Conservation (phyloP, 2,113 vertebrate genomes). For the Trogon surrucura region DNA sequence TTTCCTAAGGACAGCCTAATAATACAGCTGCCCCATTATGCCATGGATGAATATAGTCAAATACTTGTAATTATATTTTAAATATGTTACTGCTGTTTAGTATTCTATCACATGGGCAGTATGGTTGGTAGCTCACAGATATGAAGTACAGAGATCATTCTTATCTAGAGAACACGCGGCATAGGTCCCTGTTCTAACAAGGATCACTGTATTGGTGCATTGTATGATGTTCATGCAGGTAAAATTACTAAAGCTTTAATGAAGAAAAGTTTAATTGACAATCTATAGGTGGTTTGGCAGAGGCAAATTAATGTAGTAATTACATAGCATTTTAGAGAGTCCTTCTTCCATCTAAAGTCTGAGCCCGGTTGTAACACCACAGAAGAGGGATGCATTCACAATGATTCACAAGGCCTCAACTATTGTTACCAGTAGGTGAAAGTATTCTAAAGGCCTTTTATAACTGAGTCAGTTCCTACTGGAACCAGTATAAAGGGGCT, state of each 20-base stretch:
- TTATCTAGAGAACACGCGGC: not conserved
- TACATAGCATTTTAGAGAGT: not conserved
- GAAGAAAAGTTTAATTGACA: not conserved
- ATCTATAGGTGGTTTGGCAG: not conserved
- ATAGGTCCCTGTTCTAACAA: not conserved
- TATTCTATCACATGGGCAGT: not conserved
- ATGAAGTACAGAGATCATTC: not conserved
- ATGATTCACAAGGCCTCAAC: not conserved
- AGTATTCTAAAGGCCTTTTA: not conserved
- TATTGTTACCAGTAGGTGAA: not conserved
- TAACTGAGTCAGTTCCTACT: not conserved
- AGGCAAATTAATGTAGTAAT: not conserved
- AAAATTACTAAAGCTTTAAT: not conserved
- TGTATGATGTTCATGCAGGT: not conserved
- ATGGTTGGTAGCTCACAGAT: not conserved
- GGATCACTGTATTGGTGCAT: not conserved
- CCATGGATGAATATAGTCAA: not conserved
- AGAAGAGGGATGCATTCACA: not conserved
- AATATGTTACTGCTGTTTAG: slow-evolving; percentile 21
- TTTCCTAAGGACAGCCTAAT: slow-evolving; percentile 36
- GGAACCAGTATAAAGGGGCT: not conserved
- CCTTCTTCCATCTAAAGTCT: not conserved
- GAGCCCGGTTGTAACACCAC: not conserved
- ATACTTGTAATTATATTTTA: slow-evolving; percentile 39
- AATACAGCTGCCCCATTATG: slow-evolving; percentile 37